These are phyloP conservation scores for Papilio helenus DNA, from an alignment of 1,140 invertebrate genomes.

Conservation along the genomic window DNA sequence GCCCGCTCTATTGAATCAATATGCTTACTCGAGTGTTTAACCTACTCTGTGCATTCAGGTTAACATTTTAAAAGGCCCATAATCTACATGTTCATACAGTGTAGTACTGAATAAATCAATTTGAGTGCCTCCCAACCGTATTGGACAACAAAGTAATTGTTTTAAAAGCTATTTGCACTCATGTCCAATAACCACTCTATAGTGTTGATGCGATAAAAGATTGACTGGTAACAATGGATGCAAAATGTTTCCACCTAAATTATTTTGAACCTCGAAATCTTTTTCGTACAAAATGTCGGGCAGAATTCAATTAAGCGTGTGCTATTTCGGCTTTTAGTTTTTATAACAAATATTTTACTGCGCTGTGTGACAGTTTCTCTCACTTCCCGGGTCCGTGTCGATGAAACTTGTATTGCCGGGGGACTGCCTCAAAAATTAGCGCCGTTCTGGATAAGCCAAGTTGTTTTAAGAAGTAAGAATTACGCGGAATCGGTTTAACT, in stretches of 20 bases:
- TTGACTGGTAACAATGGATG: constrained; percentile 40
- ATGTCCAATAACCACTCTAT: constrained; percentile 55
- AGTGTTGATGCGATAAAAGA: constrained; percentile 43
- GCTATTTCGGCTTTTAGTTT: background rate
- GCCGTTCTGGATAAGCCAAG: constrained; percentile 31
- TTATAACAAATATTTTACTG: background rate
- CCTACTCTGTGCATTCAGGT: constrained; percentile 59
- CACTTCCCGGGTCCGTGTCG: constrained; percentile 40
- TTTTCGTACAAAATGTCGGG: background rate
- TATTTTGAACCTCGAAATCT: constrained; percentile 12
- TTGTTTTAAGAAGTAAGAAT: background rate
- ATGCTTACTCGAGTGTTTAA: constrained; percentile 64
- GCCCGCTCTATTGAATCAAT: constrained; percentile 60
- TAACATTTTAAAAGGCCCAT: constrained; percentile 50
- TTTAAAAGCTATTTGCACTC: constrained; percentile 69
- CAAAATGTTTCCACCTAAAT: constrained; percentile 2
- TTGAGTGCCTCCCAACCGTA: constrained; percentile 53
- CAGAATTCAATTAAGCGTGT: constrained; percentile 7
- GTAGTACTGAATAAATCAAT: constrained; percentile 50
- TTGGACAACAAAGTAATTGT: constrained; percentile 64
- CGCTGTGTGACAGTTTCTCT: constrained; percentile 36
- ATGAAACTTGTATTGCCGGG: constrained; percentile 44
- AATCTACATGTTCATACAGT: constrained; percentile 24
- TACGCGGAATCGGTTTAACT: too few relatives aligned
- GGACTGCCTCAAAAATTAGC: constrained; percentile 49